Percentiles rank a stretch among this genome's conserved stretches.
Conservation (phyloP, 1,140 invertebrate genomes). For the Euglossa dilemma region DNA sequence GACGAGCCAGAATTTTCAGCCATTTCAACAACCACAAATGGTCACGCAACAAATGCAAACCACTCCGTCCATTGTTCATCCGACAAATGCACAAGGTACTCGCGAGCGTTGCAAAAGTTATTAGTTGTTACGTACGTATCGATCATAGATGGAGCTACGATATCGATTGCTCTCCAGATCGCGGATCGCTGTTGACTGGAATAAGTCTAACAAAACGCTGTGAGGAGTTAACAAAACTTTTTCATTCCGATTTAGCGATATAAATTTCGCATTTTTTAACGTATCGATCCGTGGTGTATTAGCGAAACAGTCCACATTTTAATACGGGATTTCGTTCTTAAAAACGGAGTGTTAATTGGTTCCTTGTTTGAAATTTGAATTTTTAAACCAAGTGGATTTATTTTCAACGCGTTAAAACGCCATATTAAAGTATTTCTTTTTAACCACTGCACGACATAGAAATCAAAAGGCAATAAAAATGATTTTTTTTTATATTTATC, state of each 20-base stretch:
- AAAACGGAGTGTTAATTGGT: not conserved
- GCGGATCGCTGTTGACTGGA: not conserved
- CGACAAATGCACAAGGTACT: constrained; percentile 62
- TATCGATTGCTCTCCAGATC: not conserved
- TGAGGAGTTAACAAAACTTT: not conserved
- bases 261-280: not conserved
- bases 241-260: not conserved
- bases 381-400: too few species aligned
- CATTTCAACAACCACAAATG: constrained; percentile 66
- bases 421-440: too few species aligned
- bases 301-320: too few species aligned
- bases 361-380: too few species aligned
- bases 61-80: constrained; percentile 20
- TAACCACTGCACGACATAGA: too few species aligned
- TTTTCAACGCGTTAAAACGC: too few species aligned
- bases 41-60: constrained; percentile 63
- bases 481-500: too few species aligned
- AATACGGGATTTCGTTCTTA: not conserved
- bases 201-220: not conserved
- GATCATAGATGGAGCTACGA: not conserved
- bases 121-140: not conserved
- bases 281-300: not conserved
- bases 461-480: too few species aligned
- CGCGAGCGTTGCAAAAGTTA: not conserved
- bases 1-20: constrained; percentile 68